Percentiles rank a stretch among this genome's conserved stretches.
phyloP scores from a whole-genome alignment of 2,797 vertebrate genomes.

The Danio albolineatus region DNA sequence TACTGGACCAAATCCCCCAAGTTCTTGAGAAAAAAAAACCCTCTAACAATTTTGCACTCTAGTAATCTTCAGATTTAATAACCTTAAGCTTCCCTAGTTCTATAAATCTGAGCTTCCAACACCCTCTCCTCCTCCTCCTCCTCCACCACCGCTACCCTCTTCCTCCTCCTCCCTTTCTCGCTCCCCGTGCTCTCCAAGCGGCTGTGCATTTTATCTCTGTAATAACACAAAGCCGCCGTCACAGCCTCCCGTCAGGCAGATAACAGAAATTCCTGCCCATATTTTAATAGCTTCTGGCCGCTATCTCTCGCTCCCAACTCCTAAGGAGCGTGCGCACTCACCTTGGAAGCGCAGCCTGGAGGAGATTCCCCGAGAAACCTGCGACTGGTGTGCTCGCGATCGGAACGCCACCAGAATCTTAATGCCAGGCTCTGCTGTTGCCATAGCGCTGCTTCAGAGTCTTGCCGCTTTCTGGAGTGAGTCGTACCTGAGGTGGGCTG shows the following conservation, averaged over 20 bases:
- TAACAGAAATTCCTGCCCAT: slow-evolving; percentile 82
- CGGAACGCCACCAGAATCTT: slow-evolving; percentile 62
- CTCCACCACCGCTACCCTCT: slow-evolving; percentile 45
- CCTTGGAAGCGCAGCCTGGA: slow-evolving; percentile 82
- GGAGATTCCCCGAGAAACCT: slow-evolving; percentile 81
- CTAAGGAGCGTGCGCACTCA: slow-evolving; percentile 84
- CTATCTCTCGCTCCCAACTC: slow-evolving; percentile 84
- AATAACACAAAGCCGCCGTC: slow-evolving; percentile 84
- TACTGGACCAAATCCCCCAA: slow-evolving; percentile 83
- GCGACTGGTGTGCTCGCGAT: slow-evolving; percentile 59
- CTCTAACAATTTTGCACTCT: slow-evolving; percentile 86
- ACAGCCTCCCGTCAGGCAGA: slow-evolving; percentile 79
- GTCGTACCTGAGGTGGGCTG: slow-evolving; percentile 31
- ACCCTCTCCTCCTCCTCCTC: slow-evolving; percentile 62
- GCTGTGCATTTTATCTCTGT: slow-evolving; percentile 87
- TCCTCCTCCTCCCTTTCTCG: slow-evolving; percentile 50
- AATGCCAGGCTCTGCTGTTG: slow-evolving; percentile 60
- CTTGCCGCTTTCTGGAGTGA: slow-evolving; percentile 24
- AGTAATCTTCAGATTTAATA: slow-evolving; percentile 89
- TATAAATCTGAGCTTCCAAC: slow-evolving; percentile 84
- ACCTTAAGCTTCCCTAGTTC: slow-evolving; percentile 85
- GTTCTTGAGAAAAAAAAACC: slow-evolving; percentile 82
- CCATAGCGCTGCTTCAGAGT: slow-evolving; percentile 52
- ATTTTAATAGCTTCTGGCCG: slow-evolving; percentile 90
- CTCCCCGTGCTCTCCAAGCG: slow-evolving; percentile 68